Evolutionary conservation across 2,888 invertebrate species (phyloP), one percentile per base, ranked within the genome.

Genomic region (Gerosis bhagava): DNA sequence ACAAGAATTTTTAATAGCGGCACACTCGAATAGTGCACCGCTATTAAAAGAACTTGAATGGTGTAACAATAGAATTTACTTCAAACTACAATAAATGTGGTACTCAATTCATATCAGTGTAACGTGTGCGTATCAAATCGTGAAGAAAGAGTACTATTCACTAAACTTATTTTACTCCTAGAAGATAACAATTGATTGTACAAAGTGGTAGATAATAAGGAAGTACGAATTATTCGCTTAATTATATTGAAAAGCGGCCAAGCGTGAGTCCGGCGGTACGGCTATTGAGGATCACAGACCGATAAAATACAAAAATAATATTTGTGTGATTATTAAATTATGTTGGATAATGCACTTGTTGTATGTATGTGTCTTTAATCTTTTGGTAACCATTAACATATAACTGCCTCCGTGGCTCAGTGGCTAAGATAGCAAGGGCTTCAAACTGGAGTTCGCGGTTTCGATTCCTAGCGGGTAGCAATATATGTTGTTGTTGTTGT

Each of bases 151-250:
- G 12, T 10, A 15, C 59, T 56, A 57, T 62, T 62, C 63, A 68
- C 51, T 54, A 39, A 53, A 46, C 50, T 39, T 39, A 41, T 47
- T 50, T 50, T 47, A 6, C 19, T 44, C 36, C 41, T 35, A 16
- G 6, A 31, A 2, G 26, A 34, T 21, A 15, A 49, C 57, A 57
- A 50, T 54, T 13, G 37, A 13, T 45, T 45, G 37, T 39, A 46
- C 46, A 39, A 39, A 32, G 39, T 39, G 37, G 37, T 24, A 70
- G 57, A 70, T 76, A 73, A 75, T 70, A 75, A 79, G 80, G 77
- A 78, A 76, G 67, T 59, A 51, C 52, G 63, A 67, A 74, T 78
- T 74, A 70, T 64, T 68, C 63, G 73, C 65, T 61, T 54, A 50
- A 48, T 36, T 22, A 39, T 39, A 46, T 39, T 32, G 21, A 25